phyloP scores from a whole-genome alignment of 2,113 vertebrate species.

The Seriola dumerili region DNA sequence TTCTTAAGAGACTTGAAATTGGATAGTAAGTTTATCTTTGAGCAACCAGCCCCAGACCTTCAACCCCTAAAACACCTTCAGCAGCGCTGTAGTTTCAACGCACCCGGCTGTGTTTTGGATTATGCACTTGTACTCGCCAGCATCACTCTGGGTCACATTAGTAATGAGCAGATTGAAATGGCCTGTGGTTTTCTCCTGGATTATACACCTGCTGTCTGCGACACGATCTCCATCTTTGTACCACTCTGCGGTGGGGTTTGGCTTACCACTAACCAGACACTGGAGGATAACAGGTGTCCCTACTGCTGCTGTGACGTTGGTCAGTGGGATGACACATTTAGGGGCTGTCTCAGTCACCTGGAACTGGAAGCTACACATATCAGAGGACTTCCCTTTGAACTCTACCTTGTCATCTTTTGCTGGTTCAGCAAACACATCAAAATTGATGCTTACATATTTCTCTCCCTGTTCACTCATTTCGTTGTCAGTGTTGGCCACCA shows the following conservation, averaged over 20 bases:
- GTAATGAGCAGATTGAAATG: slow-evolving; percentile 91
- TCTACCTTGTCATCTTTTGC: slow-evolving; percentile 88
- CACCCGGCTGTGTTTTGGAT: slow-evolving; percentile 90
- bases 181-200: slow-evolving; percentile 89
- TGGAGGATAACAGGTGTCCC: slow-evolving; percentile 91
- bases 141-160: slow-evolving; percentile 86
- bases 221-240: slow-evolving; percentile 89
- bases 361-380: slow-evolving; percentile 93
- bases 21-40: not conserved
- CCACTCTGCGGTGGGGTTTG: slow-evolving; percentile 88
- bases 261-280: slow-evolving; percentile 91
- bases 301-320: slow-evolving; percentile 86
- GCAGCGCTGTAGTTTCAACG: slow-evolving; percentile 86
- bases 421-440: slow-evolving; percentile 89
- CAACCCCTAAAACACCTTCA: slow-evolving; percentile 86
- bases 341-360: slow-evolving; percentile 91
- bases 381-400: slow-evolving; percentile 89
- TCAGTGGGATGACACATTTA: slow-evolving; percentile 89
- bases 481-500: slow-evolving; percentile 86
- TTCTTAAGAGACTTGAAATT: not conserved
- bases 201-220: slow-evolving; percentile 87
- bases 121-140: slow-evolving; percentile 93
- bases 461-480: slow-evolving; percentile 85
- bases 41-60: slow-evolving; percentile 8
- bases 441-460: slow-evolving; percentile 85